These are phyloP conservation scores for Contarinia nasturtii DNA, from an alignment of 1,140 invertebrate genomes.

Conservation along the genomic window DNA sequence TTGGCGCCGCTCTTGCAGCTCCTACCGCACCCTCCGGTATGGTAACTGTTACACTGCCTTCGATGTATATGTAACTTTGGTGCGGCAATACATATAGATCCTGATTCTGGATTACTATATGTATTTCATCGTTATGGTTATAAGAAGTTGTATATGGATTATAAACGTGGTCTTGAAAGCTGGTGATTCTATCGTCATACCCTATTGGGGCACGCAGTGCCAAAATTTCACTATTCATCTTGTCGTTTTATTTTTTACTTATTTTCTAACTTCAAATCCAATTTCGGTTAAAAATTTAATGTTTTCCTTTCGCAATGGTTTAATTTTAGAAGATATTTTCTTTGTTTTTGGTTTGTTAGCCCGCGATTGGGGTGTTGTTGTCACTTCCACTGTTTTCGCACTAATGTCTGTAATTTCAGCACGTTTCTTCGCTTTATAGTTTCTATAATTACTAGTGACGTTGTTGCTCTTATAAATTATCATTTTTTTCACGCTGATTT, in stretches of 20 bases:
- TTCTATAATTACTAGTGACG: too few relatives aligned
- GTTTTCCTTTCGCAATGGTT: neutral
- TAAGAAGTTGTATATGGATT: conserved; percentile 12
- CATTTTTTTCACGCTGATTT: neutral
- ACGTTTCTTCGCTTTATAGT: neutral
- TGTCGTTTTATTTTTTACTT: conserved; percentile 7
- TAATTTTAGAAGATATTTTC: neutral
- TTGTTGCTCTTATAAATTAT: neutral
- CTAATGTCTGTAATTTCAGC: neutral
- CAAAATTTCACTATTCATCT: conserved; percentile 6
- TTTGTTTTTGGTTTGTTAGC: neutral
- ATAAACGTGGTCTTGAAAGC: conserved; percentile 12
- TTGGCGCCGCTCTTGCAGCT: conserved; percentile 3
- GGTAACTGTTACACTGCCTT: conserved; percentile 10
- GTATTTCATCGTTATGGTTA: conserved; percentile 15
- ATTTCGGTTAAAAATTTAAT: conserved; percentile 4
- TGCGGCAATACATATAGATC: conserved; percentile 15
- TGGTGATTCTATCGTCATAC: conserved; percentile 14
- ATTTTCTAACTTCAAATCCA: conserved; percentile 7
- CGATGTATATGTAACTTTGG: conserved; percentile 14
- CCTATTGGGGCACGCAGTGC: conserved; percentile 6
- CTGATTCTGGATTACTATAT: conserved; percentile 18
- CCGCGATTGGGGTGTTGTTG: neutral
- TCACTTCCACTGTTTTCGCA: neutral
- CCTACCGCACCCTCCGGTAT: conserved; percentile 3